Conservation (phyloP, 2,888 invertebrate genomes). For the Steinernema carpocapsae region DNA sequence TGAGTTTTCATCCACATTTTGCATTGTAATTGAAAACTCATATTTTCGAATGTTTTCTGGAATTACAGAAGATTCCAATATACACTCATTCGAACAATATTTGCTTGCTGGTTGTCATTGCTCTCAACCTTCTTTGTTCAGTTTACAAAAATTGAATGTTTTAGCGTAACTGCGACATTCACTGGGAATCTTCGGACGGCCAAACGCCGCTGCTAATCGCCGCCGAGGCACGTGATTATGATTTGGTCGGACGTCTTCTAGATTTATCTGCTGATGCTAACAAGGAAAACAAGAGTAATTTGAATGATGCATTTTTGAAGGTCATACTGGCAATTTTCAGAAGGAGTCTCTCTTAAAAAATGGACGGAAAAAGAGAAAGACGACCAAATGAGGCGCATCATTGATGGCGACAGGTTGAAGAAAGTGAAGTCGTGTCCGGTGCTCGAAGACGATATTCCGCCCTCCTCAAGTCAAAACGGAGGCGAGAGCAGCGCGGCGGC, state of each 20-base stretch:
- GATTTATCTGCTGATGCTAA: slow-evolving; percentile 1
- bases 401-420: slow-evolving; percentile 26
- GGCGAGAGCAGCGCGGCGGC: background rate
- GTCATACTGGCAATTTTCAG: background rate
- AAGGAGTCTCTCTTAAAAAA: slow-evolving; percentile 1
- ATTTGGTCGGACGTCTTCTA: background rate
- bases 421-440: slow-evolving; percentile 30
- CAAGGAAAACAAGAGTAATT: slow-evolving; percentile 18
- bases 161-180: slow-evolving; percentile 13
- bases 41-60: no score
- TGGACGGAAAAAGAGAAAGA: slow-evolving; percentile 21
- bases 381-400: slow-evolving; percentile 22
- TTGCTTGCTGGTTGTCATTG: no score
- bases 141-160: background rate
- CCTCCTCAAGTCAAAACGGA: slow-evolving; percentile 10
- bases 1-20: background rate
- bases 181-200: slow-evolving; percentile 17
- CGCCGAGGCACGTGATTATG: slow-evolving; percentile 13
- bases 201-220: slow-evolving; percentile 19
- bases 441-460: background rate
- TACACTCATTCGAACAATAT: no score
- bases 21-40: no score
- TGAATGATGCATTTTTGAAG: background rate
- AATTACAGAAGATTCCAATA: no score
- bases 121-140: no score